Evolutionary conservation across 2,888 invertebrate genomes (phyloP).

Genomic region (Drosophila gaucha): DNA sequence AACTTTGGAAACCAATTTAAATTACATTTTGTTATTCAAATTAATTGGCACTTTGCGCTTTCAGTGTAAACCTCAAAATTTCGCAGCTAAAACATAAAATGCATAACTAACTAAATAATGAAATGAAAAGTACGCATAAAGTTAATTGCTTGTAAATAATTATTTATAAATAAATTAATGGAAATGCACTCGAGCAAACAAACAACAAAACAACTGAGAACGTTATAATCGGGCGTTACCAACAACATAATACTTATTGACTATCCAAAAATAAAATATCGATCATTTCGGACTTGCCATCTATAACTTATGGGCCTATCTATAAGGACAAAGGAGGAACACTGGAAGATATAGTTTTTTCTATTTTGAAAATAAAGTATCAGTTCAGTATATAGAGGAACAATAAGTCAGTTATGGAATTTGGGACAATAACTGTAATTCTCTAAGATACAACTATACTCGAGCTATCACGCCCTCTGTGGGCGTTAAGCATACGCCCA

Average conservation of each 20-base stretch:
- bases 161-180: conserved; percentile 67
- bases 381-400: neutral
- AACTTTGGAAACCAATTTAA: conserved; percentile 3
- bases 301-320: too few species aligned
- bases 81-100: conserved; percentile 28
- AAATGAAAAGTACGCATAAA: conserved; percentile 48
- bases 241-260: neutral
- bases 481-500: too few species aligned
- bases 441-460: too few species aligned
- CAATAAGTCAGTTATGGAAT: too few species aligned
- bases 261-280: too few species aligned
- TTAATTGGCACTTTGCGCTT: conserved; percentile 46
- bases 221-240: neutral
- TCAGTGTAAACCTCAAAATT: conserved; percentile 23
- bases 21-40: conserved; percentile 39
- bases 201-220: neutral
- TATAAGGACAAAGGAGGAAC: too few species aligned
- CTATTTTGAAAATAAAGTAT: too few species aligned
- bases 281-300: too few species aligned
- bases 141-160: conserved; percentile 78
- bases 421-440: too few species aligned
- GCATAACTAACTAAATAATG: conserved; percentile 49
- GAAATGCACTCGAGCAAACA: conserved; percentile 54
- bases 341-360: too few species aligned
- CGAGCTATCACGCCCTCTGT: too few species aligned